Conservation (phyloP, 1,140 invertebrate genomes). For the Phymastichus coffea region DNA sequence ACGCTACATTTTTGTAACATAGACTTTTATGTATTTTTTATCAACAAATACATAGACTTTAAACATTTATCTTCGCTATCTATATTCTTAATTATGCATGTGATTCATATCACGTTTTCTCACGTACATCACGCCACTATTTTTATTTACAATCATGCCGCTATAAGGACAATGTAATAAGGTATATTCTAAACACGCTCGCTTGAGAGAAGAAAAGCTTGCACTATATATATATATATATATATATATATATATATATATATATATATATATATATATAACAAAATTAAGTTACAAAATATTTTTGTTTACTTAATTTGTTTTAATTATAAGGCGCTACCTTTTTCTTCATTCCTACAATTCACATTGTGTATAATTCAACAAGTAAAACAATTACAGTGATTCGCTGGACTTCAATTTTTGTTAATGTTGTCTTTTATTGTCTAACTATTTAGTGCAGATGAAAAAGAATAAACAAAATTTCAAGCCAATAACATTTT, state of each 20-base stretch:
- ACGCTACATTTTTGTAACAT: too few species aligned
- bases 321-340: slow-evolving; percentile 11
- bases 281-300: neutral
- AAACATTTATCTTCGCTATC: slow-evolving; percentile 17
- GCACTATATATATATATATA: neutral
- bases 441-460: neutral
- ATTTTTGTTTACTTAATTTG: neutral
- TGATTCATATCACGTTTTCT: neutral
- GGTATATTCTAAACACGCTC: slow-evolving; percentile 6
- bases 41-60: slow-evolving; percentile 17
- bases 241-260: neutral
- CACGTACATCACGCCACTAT: slow-evolving; percentile 3
- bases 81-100: slow-evolving; percentile 20
- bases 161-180: neutral
- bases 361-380: neutral
- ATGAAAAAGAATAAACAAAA: neutral
- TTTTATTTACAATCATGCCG: slow-evolving; percentile 13
- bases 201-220: neutral
- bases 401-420: neutral
- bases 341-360: neutral
- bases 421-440: neutral
- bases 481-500: neutral
- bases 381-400: neutral
- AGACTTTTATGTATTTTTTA: slow-evolving; percentile 5
- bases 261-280: neutral